A percentile compares a stretch with the other conserved stretches of the same genome.
Conservation (phyloP, 2,888 invertebrate species). For the Tethea ocularis region DNA sequence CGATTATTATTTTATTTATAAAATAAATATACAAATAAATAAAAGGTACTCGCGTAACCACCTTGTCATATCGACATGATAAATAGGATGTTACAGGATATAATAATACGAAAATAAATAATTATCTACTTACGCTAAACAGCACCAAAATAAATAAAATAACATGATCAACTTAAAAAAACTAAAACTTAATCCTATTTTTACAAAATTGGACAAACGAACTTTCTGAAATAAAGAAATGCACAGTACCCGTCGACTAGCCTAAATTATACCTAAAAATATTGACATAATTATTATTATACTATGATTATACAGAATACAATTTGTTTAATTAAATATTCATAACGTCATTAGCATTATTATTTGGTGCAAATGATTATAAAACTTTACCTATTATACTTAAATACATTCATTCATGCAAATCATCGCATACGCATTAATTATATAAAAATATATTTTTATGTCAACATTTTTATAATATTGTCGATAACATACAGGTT, state of each 20-base stretch:
- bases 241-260: constrained; percentile 83
- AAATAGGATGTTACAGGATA: constrained; percentile 42
- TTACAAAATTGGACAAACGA: constrained; percentile 79
- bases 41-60: constrained; percentile 83
- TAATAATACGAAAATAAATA: constrained; percentile 42
- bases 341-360: constrained; percentile 33
- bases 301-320: constrained; percentile 30
- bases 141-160: constrained; percentile 61
- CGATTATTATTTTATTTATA: constrained; percentile 36
- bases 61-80: constrained; percentile 55
- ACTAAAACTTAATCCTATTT: constrained; percentile 55
- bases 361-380: constrained; percentile 60
- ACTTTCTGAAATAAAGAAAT: constrained; percentile 58
- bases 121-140: constrained; percentile 53
- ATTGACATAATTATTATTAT: constrained; percentile 24
- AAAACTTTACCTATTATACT: constrained; percentile 39
- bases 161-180: constrained; percentile 35
- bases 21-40: constrained; percentile 53
- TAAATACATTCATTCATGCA: constrained; percentile 40
- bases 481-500: constrained; percentile 26
- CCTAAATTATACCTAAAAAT: constrained; percentile 53
- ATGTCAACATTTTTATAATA: constrained; percentile 28
- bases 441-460: constrained; percentile 42
- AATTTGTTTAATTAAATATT: constrained; percentile 35
- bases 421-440: constrained; percentile 38